These are phyloP conservation scores for Coregonus suidteri DNA, from an alignment of 2,797 vertebrate species.

Conservation along the genomic window DNA sequence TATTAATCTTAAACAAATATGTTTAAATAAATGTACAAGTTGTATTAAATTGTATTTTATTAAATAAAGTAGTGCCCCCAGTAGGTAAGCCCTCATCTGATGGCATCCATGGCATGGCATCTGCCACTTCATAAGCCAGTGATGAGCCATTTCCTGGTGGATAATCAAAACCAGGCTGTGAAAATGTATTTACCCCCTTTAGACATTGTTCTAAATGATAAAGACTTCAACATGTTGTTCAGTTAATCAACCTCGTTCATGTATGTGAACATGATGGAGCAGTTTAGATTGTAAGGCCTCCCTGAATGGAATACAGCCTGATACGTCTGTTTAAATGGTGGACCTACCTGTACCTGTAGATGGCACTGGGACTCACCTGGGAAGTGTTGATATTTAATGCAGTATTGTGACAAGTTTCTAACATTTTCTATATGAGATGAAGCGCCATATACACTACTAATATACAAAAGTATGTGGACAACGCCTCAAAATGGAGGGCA, in stretches of 20 bases:
- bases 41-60: too few relatives aligned
- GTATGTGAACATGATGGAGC: not conserved
- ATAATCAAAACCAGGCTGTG: not conserved
- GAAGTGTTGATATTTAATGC: not conserved
- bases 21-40: too few relatives aligned
- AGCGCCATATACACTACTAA: not conserved
- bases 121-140: not conserved
- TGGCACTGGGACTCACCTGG: not conserved
- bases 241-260: not conserved
- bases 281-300: not conserved
- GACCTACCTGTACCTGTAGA: not conserved
- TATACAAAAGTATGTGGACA: too few relatives aligned
- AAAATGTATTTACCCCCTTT: not conserved
- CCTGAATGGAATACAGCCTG: not conserved
- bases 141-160: not conserved
- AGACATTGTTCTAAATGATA: not conserved
- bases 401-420: not conserved
- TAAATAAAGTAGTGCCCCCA: not conserved
- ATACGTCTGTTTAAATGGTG: not conserved
- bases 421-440: not conserved
- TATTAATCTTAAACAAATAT: too few relatives aligned
- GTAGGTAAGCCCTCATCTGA: not conserved
- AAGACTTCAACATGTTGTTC: not conserved
- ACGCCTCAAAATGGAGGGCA: too few relatives aligned
- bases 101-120: not conserved